Percentiles rank a stretch among this genome's conserved stretches.
phyloP scores from a whole-genome alignment of 30 jellyfish, hydroid and myxozoan genomes.

The Nemopilema nomurai region DNA sequence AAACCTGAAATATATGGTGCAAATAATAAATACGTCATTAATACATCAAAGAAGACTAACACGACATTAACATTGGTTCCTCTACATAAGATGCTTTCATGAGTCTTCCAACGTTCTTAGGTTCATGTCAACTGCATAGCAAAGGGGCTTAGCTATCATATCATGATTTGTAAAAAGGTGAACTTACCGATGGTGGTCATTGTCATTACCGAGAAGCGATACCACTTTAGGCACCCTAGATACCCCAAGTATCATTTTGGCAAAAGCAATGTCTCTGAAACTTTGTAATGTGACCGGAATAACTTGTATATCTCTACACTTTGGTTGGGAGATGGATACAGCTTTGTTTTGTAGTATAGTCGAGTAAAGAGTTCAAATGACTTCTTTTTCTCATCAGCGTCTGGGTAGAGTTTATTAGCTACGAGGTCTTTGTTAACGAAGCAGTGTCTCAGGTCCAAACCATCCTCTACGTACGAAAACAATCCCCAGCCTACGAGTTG shows the following conservation, averaged over 20 bases:
- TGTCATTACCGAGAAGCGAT: slow-evolving; percentile 53
- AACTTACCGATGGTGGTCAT: slow-evolving; percentile 63
- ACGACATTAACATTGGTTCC: no score
- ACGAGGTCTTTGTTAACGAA: slow-evolving; percentile 3
- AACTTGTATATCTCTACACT: not conserved
- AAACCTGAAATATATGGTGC: slow-evolving; percentile 15
- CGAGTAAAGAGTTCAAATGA: slow-evolving; percentile 3
- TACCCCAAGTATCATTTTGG: not conserved
- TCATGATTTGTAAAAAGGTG: no score
- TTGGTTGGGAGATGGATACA: not conserved
- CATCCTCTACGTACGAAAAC: slow-evolving; percentile 51
- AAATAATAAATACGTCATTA: no score
- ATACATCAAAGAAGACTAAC: no score
- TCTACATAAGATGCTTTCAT: no score
- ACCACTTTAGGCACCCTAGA: slow-evolving; percentile 45
- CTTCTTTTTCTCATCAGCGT: slow-evolving; percentile 3
- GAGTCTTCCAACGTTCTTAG: no score
- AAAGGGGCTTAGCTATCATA: no score
- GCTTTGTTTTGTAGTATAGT: slow-evolving; percentile 22
- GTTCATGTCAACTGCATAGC: no score
- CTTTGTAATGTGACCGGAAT: slow-evolving; percentile 22
- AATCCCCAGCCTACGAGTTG: slow-evolving; percentile 45
- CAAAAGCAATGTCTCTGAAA: slow-evolving; percentile 1
- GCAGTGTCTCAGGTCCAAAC: slow-evolving; percentile 23
- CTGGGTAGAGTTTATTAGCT: slow-evolving; percentile 34